Evolutionary conservation across 1,140 invertebrate genomes (phyloP).

Genomic region (Leptopilina boulardi): DNA sequence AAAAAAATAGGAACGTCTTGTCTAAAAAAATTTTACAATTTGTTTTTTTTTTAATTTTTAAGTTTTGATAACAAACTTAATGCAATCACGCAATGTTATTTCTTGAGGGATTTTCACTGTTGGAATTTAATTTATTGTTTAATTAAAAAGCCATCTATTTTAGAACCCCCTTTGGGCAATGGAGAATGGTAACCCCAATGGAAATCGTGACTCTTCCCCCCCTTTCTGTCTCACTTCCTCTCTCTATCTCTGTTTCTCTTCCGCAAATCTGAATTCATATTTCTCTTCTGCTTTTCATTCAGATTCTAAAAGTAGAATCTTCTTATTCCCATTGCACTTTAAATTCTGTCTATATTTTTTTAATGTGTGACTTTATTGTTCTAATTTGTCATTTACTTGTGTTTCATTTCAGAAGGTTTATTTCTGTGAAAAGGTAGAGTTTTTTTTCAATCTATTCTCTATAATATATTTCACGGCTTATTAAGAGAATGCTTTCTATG

Average conservation of each 20-base stretch:
- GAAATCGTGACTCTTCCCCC: not conserved
- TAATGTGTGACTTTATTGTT: not conserved
- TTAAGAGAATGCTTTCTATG: no score
- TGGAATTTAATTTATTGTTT: not conserved
- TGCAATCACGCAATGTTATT: not conserved
- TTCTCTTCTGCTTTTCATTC: not conserved
- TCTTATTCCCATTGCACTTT: not conserved
- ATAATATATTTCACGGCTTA: no score
- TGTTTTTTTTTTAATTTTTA: not conserved
- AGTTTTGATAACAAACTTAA: not conserved
- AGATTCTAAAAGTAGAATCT: not conserved
- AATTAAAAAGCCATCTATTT: slow-evolving; percentile 19
- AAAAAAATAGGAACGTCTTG: no score
- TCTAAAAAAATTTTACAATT: not conserved
- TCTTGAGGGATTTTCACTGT: not conserved
- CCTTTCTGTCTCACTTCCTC: no score
- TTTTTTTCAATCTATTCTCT: no score
- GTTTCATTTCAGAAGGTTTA: not conserved
- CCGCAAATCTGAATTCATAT: not conserved
- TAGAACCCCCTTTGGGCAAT: not conserved
- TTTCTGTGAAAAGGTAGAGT: no score
- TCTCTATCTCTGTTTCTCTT: no score
- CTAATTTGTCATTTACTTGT: not conserved
- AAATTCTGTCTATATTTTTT: not conserved
- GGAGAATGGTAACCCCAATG: not conserved